A percentile compares a stretch with the other conserved stretches of the same genome.
These are phyloP conservation scores for Psylliodes chrysocephalus DNA, from an alignment of 2,888 invertebrate genomes.

Conservation along the genomic window DNA sequence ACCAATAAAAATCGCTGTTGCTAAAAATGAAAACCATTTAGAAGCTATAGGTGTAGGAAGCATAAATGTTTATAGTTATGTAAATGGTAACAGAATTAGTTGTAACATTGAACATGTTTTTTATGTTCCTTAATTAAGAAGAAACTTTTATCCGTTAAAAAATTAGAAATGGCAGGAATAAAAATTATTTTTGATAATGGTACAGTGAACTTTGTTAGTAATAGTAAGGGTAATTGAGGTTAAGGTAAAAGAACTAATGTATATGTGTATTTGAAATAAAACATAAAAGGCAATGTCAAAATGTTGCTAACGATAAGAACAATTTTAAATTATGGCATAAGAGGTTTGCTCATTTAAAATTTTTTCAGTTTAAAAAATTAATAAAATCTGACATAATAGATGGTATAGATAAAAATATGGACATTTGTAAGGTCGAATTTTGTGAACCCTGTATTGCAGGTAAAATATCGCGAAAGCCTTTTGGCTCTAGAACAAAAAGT, in stretches of 20 bases:
- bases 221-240: constrained; percentile 26
- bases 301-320: constrained; percentile 24
- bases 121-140: constrained; percentile 30
- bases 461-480: constrained; percentile 1
- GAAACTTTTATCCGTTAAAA: no score
- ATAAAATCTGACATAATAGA: constrained; percentile 18
- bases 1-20: constrained; percentile 10
- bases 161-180: constrained; percentile 27
- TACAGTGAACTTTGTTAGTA: constrained; percentile 24
- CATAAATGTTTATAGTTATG: constrained; percentile 33
- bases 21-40: constrained; percentile 10
- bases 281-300: constrained; percentile 29
- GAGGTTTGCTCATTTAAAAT: constrained; percentile 10
- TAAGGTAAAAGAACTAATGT: constrained; percentile 32
- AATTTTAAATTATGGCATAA: constrained; percentile 13
- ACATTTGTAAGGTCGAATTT: constrained; percentile 34
- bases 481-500: constrained; percentile 13
- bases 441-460: constrained; percentile 26
- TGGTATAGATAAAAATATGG: constrained; percentile 35
- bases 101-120: constrained; percentile 40
- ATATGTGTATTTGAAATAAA: constrained; percentile 30
- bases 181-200: constrained; percentile 34
- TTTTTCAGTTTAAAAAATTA: constrained; percentile 12
- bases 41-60: constrained; percentile 38
- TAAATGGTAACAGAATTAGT: constrained; percentile 30